Conservation (phyloP, 2,888 invertebrate genomes). For the Anagyrus pseudococci region DNA sequence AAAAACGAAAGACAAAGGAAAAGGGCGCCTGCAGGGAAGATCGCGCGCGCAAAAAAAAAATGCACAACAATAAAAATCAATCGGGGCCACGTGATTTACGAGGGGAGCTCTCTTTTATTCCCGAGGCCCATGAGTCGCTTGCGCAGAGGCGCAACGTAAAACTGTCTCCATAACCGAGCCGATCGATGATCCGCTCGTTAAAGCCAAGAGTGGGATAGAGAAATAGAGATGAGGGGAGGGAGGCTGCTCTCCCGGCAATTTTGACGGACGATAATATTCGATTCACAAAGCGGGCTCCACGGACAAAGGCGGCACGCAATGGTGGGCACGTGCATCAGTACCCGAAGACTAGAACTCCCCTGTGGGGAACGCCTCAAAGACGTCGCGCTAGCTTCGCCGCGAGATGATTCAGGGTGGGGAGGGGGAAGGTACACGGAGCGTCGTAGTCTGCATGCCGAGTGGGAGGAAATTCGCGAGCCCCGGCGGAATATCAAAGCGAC, state of each 20-base stretch:
- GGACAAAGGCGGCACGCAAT: background rate
- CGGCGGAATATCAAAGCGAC: constrained; percentile 32
- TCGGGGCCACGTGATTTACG: constrained; percentile 24
- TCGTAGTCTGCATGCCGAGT: constrained; percentile 39
- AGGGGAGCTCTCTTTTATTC: constrained; percentile 1
- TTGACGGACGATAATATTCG: background rate
- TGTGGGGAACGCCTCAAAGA: background rate
- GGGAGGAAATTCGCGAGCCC: constrained; percentile 20
- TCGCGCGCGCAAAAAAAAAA: background rate
- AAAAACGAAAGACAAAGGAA: background rate
- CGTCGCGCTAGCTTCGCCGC: background rate
- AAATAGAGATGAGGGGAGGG: too few species aligned
- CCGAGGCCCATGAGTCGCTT: background rate
- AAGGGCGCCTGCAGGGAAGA: background rate
- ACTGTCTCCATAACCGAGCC: constrained; percentile 4
- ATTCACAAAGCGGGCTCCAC: background rate
- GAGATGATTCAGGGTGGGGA: background rate
- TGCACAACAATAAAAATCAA: constrained; percentile 11
- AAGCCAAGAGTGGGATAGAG: too few species aligned
- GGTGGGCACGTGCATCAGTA: background rate
- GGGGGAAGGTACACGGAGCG: constrained; percentile 13
- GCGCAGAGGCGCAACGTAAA: background rate
- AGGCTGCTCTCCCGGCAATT: background rate
- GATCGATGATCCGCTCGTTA: background rate
- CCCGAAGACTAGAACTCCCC: background rate